Evolutionary conservation across 2,797 vertebrate genomes (phyloP).

Genomic region (Falco columbarius): DNA sequence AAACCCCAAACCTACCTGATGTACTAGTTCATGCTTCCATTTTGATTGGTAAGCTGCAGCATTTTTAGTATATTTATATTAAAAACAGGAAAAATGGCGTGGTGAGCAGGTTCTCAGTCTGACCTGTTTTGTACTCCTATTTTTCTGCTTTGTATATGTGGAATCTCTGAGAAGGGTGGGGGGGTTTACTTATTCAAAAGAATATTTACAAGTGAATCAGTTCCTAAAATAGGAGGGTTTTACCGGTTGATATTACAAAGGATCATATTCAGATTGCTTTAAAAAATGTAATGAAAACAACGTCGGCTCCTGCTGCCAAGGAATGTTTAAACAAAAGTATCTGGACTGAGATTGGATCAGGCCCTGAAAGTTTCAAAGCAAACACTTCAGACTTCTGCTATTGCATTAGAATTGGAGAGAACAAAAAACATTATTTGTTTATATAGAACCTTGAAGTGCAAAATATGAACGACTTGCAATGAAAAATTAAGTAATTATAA

Average conservation of each 20-base stretch:
- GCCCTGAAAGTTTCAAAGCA: neutral
- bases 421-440: neutral
- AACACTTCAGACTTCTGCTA: neutral
- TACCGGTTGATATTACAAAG: neutral
- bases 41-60: neutral
- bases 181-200: neutral
- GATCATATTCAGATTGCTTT: neutral
- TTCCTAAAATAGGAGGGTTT: neutral
- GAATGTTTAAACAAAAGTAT: slow-evolving; percentile 44
- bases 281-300: neutral
- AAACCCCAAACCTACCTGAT: neutral
- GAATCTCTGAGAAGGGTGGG: neutral
- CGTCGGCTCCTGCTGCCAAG: slow-evolving; percentile 20
- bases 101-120: neutral
- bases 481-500: neutral
- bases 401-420: neutral
- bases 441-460: neutral
- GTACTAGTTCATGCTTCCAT: neutral
- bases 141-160: neutral
- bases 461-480: neutral
- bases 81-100: neutral
- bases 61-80: neutral
- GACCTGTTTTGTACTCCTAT: neutral
- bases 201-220: neutral
- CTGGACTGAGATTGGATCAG: neutral